Conservation (phyloP, 2,797 vertebrate species). For the Pyrocephalus nanus region DNA sequence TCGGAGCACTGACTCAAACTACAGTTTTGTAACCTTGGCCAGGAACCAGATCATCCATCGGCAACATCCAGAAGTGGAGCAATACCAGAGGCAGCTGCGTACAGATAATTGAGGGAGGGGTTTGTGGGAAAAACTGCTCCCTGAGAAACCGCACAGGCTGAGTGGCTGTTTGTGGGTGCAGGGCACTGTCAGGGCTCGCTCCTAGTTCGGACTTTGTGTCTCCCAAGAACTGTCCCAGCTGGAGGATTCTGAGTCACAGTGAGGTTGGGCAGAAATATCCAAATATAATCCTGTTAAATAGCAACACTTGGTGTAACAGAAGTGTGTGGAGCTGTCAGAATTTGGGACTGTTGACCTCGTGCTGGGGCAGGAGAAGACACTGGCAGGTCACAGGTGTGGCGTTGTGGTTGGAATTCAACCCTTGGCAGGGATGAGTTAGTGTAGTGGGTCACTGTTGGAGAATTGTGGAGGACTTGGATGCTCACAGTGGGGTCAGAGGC, state of each 20-base stretch:
- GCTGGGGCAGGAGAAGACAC: not conserved
- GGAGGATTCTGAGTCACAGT: not conserved
- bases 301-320: not conserved
- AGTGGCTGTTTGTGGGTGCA: not conserved
- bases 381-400: not conserved
- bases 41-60: not conserved
- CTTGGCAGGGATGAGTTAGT: accelerated
- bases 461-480: accelerated
- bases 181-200: not conserved
- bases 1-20: not conserved
- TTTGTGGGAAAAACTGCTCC: constrained; percentile 44
- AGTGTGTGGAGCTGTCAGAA: not conserved
- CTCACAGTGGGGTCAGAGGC: accelerated
- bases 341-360: not conserved
- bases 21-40: constrained; percentile 54
- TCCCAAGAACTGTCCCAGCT: not conserved
- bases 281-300: not conserved
- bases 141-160: not conserved
- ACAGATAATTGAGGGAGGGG: constrained; percentile 1
- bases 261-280: not conserved
- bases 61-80: constrained; percentile 27
- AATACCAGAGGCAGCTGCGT: constrained; percentile 32
- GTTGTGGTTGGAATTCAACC: not conserved
- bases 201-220: not conserved
- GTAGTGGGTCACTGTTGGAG: not conserved